Evolutionary conservation across 2,113 vertebrate genomes (phyloP), one percentile per base, ranked within the genome.

Genomic region (Microtus richardsoni): DNA sequence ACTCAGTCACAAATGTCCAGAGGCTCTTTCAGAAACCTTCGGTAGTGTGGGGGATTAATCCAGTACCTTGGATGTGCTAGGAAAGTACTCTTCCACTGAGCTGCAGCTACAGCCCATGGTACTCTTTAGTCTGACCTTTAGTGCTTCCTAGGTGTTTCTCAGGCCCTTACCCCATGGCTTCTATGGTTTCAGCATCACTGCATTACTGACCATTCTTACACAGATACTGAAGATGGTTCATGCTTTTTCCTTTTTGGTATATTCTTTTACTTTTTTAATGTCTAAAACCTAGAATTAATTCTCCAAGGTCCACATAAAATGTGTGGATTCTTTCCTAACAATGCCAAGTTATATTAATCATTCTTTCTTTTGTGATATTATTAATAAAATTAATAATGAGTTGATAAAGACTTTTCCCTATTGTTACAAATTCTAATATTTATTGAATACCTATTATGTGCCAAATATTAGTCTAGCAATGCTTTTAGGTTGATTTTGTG

Each of bases 381-480:
- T 89, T 30, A 52, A 26, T 16, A 80, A 80, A 95, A 88, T 88
- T 49, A 87, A 68, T 71, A 88, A 49, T 36, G 62, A 82, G 44
- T 28, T 91, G 75, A 94, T 86, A 88, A 85, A n/a, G 68, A 71
- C 52, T 87, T 95, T 73, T 19, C 39, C 64, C 41, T 58, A 39
- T 17, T 77, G 47, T 89, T 89, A 70, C 26, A 95, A 95, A 80
- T 71, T 62, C 73, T 58, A 58, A 80, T 24, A 78, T 21, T 44
- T 62, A 79, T 26, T 91, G 88, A 80, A 17, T 26, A 87, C 6
- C 36, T 79, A 75, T 89, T 54, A 66, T 58, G 21, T 88, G 60
- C 60, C 74, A 54, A 94, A 21, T 77, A 62, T 75, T 82, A 87
- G n/a, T 49, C 14, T 75, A 77, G 10, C 52, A 91, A n/a, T 68